These are phyloP conservation scores for Acyrthosiphon pisum DNA, from an alignment of 1,140 invertebrate genomes.

Conservation along the genomic window DNA sequence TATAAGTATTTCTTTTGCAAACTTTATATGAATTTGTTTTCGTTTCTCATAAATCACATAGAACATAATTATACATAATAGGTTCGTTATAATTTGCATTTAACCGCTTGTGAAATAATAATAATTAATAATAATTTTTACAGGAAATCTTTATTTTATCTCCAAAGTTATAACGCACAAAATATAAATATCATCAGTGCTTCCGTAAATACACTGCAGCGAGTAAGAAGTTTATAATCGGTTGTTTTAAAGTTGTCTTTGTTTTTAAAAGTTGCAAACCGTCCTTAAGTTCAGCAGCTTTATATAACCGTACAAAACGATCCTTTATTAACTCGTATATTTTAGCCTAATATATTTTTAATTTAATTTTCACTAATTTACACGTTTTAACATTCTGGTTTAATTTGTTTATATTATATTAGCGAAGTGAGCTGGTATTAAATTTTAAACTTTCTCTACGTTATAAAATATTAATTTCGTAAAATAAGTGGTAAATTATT, in stretches of 20 bases:
- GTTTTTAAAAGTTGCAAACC: slow-evolving; percentile 30
- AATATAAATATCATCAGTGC: slow-evolving; percentile 12
- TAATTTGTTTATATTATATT: background rate
- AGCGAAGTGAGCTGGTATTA: background rate
- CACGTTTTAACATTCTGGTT: background rate
- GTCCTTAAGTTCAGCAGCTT: background rate
- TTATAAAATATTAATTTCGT: background rate
- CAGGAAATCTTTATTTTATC: slow-evolving; percentile 42
- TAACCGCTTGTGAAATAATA: background rate
- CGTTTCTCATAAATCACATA: background rate
- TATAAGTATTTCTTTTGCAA: background rate
- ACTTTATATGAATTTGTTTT: background rate
- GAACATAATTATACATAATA: slow-evolving; percentile 19
- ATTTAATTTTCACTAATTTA: slow-evolving; percentile 22
- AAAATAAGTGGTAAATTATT: background rate
- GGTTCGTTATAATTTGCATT: background rate
- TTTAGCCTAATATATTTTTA: slow-evolving; percentile 10
- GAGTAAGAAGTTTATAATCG: slow-evolving; percentile 31
- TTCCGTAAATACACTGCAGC: background rate
- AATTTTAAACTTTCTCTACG: background rate
- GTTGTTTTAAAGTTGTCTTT: slow-evolving; percentile 37
- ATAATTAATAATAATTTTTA: slow-evolving; percentile 43
- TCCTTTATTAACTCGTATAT: slow-evolving; percentile 1
- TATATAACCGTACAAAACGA: background rate
- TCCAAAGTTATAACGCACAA: background rate